These are phyloP conservation scores for Actias luna DNA, from an alignment of 2,888 invertebrate genomes.

Conservation along the genomic window DNA sequence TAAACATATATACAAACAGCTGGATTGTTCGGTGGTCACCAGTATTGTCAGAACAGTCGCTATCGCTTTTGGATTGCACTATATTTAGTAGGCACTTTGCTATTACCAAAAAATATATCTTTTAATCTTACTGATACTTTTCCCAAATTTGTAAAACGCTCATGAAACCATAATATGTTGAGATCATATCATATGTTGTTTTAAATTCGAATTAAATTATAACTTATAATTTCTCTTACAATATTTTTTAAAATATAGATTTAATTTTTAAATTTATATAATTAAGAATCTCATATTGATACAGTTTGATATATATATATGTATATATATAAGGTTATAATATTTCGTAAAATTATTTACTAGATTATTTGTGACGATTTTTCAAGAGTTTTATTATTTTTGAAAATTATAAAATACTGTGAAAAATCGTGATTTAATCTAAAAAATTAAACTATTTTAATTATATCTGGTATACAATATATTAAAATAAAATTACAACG, in stretches of 20 bases:
- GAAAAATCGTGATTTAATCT: background rate
- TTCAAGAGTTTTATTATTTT: background rate
- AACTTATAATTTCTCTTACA: constrained; percentile 17
- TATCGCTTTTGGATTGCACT: too few relatives aligned
- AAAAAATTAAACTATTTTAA: background rate
- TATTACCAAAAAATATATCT: too few relatives aligned
- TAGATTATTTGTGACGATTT: background rate
- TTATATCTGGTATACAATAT: background rate
- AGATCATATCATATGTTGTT: too few relatives aligned
- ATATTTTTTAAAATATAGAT: constrained; percentile 12
- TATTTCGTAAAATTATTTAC: background rate
- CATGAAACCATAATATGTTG: too few relatives aligned
- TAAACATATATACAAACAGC: too few relatives aligned
- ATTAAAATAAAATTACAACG: background rate
- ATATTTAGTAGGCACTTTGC: too few relatives aligned
- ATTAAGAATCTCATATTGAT: constrained; percentile 26
- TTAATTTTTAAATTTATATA: constrained; percentile 22
- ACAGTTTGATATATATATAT: constrained; percentile 7
- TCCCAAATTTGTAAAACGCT: too few relatives aligned
- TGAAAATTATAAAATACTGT: background rate
- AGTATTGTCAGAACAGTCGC: too few relatives aligned
- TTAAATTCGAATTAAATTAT: background rate
- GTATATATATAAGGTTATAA: background rate
- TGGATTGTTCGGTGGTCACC: too few relatives aligned
- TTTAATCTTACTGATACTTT: too few relatives aligned